Conservation (phyloP, 2,888 invertebrate species). For the Lasioglossum leucozonium region DNA sequence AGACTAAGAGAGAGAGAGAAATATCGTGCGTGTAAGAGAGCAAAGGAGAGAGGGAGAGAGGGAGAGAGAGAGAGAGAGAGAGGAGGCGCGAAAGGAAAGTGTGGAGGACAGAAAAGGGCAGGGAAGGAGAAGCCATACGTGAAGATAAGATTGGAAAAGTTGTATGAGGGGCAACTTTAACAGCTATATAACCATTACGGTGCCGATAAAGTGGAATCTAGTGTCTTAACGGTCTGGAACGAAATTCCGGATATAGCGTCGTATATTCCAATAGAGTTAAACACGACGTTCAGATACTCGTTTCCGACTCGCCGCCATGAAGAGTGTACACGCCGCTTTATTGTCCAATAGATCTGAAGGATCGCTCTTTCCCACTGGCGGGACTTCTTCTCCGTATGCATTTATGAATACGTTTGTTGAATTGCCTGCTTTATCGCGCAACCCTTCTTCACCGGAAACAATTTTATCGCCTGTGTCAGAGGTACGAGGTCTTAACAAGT, state of each 20-base stretch:
- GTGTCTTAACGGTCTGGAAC: slow-evolving; percentile 83
- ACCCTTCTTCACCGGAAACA: background rate
- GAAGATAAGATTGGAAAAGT: slow-evolving; percentile 86
- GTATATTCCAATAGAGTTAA: slow-evolving; percentile 82
- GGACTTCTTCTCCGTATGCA: slow-evolving; percentile 46
- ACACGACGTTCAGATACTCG: slow-evolving; percentile 76
- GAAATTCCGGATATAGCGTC: slow-evolving; percentile 82
- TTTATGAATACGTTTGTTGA: slow-evolving; percentile 50
- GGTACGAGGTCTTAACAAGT: background rate
- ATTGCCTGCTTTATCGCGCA: background rate
- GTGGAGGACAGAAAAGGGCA: slow-evolving; percentile 22
- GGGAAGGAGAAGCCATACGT: slow-evolving; percentile 82
- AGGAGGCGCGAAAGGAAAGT: slow-evolving; percentile 8
- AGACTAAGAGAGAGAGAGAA: background rate
- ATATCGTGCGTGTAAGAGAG: slow-evolving; percentile 1
- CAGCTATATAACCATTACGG: slow-evolving; percentile 83
- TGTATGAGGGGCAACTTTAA: slow-evolving; percentile 85
- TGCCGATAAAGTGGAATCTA: slow-evolving; percentile 83
- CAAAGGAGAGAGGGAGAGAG: no score
- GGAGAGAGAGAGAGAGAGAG: slow-evolving; percentile 6
- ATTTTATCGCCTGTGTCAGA: background rate
- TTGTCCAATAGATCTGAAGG: slow-evolving; percentile 66
- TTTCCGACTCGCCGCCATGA: slow-evolving; percentile 60
- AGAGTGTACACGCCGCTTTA: slow-evolving; percentile 66
- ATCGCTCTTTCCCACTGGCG: slow-evolving; percentile 32